phyloP scores from a whole-genome alignment of 1,140 invertebrate genomes.

The Drosophila asahinai region DNA sequence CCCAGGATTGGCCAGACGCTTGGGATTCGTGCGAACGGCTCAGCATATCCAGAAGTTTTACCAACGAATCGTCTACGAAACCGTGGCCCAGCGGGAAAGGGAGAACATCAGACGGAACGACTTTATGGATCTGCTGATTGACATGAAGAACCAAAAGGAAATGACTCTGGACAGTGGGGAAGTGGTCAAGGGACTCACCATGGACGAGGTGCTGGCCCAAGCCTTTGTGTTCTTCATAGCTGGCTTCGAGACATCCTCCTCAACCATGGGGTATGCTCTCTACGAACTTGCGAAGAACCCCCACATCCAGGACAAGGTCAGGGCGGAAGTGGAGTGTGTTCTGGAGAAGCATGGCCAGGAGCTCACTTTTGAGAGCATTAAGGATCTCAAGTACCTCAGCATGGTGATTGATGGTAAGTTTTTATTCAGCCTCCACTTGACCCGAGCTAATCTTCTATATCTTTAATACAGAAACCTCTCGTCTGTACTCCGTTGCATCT shows the following conservation, averaged over 20 bases:
- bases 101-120: constrained; percentile 86
- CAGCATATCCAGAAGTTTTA: constrained; percentile 86
- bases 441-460: fast-evolving
- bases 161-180: constrained; percentile 35
- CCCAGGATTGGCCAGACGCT: constrained; percentile 7
- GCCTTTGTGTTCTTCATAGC: constrained; percentile 86
- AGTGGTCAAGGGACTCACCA: constrained; percentile 39
- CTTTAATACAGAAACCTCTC: constrained; percentile 86
- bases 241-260: constrained; percentile 89
- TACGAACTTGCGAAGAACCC: constrained; percentile 88
- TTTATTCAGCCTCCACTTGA: fast-evolving
- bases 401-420: constrained; percentile 76
- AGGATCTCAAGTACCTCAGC: constrained; percentile 86
- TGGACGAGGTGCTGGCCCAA: constrained; percentile 78
- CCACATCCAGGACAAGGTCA: constrained; percentile 87
- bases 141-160: constrained; percentile 81
- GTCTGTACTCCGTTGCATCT: constrained; percentile 88
- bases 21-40: constrained; percentile 75
- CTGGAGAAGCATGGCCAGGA: constrained; percentile 84
- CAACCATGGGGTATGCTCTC: constrained; percentile 86
- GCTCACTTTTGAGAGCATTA: constrained; percentile 86
- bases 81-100: constrained; percentile 85
- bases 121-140: constrained; percentile 87
- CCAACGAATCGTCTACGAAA: constrained; percentile 84
- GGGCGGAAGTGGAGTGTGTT: constrained; percentile 87